Conservation (phyloP, 2,113 vertebrate genomes). For the Melanotaenia duboulayi region DNA sequence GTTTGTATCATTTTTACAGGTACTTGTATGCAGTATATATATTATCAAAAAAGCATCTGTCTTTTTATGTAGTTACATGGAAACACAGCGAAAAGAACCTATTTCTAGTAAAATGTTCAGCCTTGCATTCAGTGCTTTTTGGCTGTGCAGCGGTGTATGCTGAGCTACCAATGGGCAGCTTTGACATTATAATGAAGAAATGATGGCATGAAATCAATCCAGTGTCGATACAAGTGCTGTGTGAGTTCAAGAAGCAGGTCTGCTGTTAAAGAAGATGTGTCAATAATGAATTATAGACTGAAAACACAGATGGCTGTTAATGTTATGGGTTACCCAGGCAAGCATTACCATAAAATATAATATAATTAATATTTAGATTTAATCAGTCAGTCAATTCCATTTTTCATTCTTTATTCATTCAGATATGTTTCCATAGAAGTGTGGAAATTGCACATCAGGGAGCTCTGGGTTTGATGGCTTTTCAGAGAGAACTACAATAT, state of each 20-base stretch:
- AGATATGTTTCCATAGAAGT: constrained; percentile 32
- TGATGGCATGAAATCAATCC: constrained; percentile 58
- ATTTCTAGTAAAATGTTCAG: constrained; percentile 64
- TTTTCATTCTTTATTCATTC: constrained; percentile 18
- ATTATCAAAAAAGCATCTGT: constrained; percentile 12
- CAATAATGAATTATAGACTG: constrained; percentile 33
- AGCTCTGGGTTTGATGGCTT: constrained; percentile 40
- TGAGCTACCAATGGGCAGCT: constrained; percentile 57
- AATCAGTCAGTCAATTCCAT: constrained; percentile 8
- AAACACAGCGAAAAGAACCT: constrained; percentile 52
- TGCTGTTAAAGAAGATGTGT: constrained; percentile 16
- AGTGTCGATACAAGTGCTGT: constrained; percentile 23
- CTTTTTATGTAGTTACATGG: constrained; percentile 20
- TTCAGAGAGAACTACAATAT: constrained; percentile 38
- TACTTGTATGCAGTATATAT: constrained; percentile 20
- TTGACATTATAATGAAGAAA: constrained; percentile 72
- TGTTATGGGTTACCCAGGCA: neutral
- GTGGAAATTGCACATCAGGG: constrained; percentile 44
- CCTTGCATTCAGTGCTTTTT: constrained; percentile 28
- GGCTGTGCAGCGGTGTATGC: constrained; percentile 65
- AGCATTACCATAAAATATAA: neutral
- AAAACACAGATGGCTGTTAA: constrained; percentile 20
- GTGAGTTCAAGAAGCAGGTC: constrained; percentile 28
- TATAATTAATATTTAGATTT: constrained; percentile 39
- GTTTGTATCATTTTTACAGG: constrained; percentile 15